These are phyloP conservation scores for Cettia cetti DNA, from an alignment of 2,113 vertebrate genomes.

Conservation along the genomic window DNA sequence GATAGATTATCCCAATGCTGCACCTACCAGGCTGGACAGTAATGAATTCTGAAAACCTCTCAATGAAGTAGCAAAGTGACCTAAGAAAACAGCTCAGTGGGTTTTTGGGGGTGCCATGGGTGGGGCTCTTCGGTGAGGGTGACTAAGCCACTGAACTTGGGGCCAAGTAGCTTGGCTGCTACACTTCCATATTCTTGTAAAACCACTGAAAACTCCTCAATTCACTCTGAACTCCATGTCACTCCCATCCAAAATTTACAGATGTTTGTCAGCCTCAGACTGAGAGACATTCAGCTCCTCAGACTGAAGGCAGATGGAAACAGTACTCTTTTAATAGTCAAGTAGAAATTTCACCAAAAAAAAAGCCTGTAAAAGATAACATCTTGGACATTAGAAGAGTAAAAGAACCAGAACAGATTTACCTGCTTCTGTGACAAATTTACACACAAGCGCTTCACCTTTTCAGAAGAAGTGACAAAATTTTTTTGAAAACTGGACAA, in stretches of 20 bases:
- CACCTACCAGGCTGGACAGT: not conserved
- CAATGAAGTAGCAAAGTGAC: not conserved
- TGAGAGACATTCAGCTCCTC: not conserved
- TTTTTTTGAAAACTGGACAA: not conserved
- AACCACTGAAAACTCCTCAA: not conserved
- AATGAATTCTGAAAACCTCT: not conserved
- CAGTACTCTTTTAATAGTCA: not conserved
- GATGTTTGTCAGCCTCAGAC: not conserved
- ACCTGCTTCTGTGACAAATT: not conserved
- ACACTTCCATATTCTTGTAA: not conserved
- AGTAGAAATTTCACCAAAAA: not conserved
- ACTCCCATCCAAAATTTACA: not conserved
- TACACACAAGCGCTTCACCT: not conserved
- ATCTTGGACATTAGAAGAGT: not conserved
- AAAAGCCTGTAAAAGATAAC: not conserved
- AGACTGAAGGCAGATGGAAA: not conserved
- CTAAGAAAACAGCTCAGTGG: not conserved
- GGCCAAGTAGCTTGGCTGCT: not conserved
- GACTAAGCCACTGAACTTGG: not conserved
- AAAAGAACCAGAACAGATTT: not conserved
- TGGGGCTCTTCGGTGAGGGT: not conserved
- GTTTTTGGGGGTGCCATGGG: not conserved
- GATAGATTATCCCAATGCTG: not conserved
- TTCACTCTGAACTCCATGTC: not conserved
- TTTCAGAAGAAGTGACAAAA: not conserved